Conservation (phyloP, 2,888 invertebrate species). For the Cenopis cana region DNA sequence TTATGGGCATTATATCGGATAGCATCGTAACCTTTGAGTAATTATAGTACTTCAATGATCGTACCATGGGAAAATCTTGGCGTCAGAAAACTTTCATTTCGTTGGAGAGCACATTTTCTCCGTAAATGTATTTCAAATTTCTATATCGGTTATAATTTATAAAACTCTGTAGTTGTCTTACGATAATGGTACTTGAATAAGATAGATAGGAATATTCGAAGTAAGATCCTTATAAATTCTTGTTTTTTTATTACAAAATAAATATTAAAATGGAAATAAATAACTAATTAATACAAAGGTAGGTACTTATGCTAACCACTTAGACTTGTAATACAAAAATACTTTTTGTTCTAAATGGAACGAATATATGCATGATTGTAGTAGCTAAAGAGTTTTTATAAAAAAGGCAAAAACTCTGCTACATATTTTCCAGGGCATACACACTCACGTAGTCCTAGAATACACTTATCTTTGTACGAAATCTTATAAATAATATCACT, state of each 20-base stretch:
- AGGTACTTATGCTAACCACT: conserved; percentile 72
- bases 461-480: conserved; percentile 76
- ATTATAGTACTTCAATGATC: too few species aligned
- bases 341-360: conserved; percentile 46
- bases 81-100: too few species aligned
- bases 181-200: too few species aligned
- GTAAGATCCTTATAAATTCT: conserved; percentile 49
- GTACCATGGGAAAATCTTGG: too few species aligned
- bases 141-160: too few species aligned
- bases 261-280: conserved; percentile 80
- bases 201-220: conserved; percentile 8
- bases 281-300: conserved; percentile 61
- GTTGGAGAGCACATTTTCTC: too few species aligned
- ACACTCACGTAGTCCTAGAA: conserved; percentile 72
- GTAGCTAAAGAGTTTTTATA: conserved; percentile 40
- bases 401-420: conserved; percentile 56
- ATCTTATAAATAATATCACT: conserved; percentile 82
- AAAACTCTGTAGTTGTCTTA: too few species aligned
- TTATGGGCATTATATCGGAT: too few species aligned
- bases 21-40: too few species aligned
- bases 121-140: too few species aligned
- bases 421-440: conserved; percentile 66
- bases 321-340: conserved; percentile 53
- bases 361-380: conserved; percentile 23
- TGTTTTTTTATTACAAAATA: conserved; percentile 76